Percentiles rank a stretch among this genome's conserved stretches.
Conservation (phyloP, 2,113 vertebrate species). For the Nannospalax galili region DNA sequence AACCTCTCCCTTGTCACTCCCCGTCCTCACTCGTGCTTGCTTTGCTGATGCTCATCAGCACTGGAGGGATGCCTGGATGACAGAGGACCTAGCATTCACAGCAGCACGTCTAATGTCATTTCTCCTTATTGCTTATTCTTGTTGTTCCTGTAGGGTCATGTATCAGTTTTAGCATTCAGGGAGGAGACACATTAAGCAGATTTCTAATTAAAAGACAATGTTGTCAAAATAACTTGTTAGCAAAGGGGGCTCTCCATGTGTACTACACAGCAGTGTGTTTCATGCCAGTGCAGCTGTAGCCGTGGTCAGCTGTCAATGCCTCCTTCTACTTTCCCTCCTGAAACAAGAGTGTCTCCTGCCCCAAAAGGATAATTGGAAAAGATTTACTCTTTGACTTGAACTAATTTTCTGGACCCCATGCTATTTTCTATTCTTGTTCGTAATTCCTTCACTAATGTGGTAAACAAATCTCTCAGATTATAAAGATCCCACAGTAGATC, state of each 20-base stretch:
- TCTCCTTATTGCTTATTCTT: background rate
- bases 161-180: background rate
- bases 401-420: background rate
- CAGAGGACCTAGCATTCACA: background rate
- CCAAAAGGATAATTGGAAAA: background rate
- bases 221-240: background rate
- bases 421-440: background rate
- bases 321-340: background rate
- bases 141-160: background rate
- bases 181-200: background rate
- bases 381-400: background rate
- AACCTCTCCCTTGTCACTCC: accelerated
- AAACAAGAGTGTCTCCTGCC: background rate
- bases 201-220: background rate
- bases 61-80: background rate
- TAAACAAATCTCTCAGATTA: background rate
- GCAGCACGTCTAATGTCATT: too few species aligned
- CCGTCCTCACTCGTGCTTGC: background rate
- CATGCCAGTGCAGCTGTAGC: background rate
- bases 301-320: accelerated
- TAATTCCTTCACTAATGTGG: background rate
- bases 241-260: too few species aligned
- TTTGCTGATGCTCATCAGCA: background rate
- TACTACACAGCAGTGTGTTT: background rate
- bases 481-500: accelerated